phyloP scores from a whole-genome alignment of 2,888 invertebrate genomes.

The Gortyna flavago region DNA sequence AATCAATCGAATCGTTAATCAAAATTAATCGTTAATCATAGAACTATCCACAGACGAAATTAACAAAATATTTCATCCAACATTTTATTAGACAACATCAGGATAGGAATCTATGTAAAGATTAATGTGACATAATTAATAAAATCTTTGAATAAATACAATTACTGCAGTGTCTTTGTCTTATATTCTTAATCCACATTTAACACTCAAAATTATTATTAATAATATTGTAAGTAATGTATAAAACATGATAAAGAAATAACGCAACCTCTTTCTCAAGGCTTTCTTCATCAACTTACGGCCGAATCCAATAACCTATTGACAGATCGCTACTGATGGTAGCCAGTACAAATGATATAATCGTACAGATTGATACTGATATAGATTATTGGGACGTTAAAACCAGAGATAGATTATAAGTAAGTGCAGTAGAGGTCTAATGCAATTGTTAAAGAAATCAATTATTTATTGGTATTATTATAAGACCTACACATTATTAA shows the following conservation, averaged over 20 bases:
- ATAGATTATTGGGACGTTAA: no score
- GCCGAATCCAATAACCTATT: no score
- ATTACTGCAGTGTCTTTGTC: not conserved
- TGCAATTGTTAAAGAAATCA: not conserved
- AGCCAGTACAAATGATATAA: no score
- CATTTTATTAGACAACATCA: not conserved
- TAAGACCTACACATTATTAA: not conserved
- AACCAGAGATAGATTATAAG: no score
- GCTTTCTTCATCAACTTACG: not conserved
- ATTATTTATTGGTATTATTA: not conserved
- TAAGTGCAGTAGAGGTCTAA: not conserved
- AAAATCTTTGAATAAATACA: slow-evolving; percentile 9
- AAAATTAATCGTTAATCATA: not conserved
- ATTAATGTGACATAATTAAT: slow-evolving; percentile 1
- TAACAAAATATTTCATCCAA: not conserved
- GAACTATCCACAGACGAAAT: slow-evolving; percentile 17
- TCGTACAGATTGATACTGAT: no score
- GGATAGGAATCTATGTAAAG: not conserved
- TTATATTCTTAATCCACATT: not conserved
- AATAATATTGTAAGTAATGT: not conserved
- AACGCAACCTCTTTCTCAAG: not conserved
- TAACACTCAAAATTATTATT: not conserved
- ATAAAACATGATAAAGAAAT: not conserved
- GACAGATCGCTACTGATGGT: no score
- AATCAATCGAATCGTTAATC: not conserved